Base-by-base conservation (phyloP, 23 tunicate genomes). In the Trididemnum miniatum region DNA sequence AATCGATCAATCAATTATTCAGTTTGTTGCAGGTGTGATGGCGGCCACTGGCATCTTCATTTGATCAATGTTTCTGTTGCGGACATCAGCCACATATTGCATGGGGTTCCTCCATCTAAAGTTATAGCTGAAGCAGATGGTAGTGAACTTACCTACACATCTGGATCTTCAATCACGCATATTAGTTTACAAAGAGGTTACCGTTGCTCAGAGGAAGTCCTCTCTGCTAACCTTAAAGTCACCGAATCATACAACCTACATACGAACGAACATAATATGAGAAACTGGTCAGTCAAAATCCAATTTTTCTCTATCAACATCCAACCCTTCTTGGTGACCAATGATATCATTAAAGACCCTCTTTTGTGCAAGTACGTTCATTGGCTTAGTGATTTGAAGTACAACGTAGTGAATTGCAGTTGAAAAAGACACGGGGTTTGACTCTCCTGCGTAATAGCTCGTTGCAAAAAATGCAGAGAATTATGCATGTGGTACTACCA, bases 251-350 rank as follows among this genome's bases (percentile, higher is more conserved):
- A 20, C 25, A 50, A 51, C 32, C 3, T 31, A 7, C 26, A 4
- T 7, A 67, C 37, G 2, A 24, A 33, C 20, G 38, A 31, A 24
- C 39, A 71, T 20, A 20, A 66, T 0, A 40, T 22, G 28, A 34
- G 36, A 25, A 0, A 50, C 24, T 90, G 96, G 96, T 63, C 52
- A 1, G 82, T 74, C 24, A 44, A 28, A 1, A 1, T 90, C 20
- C 57, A 52, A 52, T 80, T 90, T 39, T 24, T 74, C 27, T 33
- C 35, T 18, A 65, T 90, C 35, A 76, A 90, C 73, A 79, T 85
- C 35, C 89, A 90, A 62, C 96, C 96, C 1, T 90, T 90, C 50
- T 65, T 90, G 18, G 87, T 90, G 1, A 84, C 81, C 0, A 71
- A 76, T 7, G 57, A 54, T 1, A 77, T 39, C n/a, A 35, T 85